These are phyloP conservation scores for Neelides sp. DNA, from an alignment of 1,140 invertebrate species.

Conservation along the genomic window DNA sequence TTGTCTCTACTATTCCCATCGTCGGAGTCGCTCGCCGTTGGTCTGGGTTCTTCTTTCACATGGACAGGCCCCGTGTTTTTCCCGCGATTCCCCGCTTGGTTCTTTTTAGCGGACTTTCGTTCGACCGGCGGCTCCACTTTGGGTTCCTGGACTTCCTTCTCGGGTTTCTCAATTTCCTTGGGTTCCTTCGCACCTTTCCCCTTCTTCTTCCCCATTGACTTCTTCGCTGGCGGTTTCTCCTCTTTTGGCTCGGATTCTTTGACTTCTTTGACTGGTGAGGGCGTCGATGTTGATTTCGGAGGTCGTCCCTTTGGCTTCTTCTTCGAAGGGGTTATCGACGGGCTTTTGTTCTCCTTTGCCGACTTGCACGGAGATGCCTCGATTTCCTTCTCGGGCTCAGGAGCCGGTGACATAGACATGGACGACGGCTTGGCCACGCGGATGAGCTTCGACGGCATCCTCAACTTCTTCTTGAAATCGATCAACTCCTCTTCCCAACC, in stretches of 20 bases:
- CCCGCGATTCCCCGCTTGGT: too few species aligned
- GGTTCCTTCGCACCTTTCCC: too few species aligned
- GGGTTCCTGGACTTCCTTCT: too few species aligned
- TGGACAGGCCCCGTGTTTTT: too few species aligned
- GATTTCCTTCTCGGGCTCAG: neutral
- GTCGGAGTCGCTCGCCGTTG: too few species aligned
- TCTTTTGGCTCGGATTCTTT: constrained; percentile 27
- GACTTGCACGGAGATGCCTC: constrained; percentile 11
- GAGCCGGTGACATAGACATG: constrained; percentile 14
- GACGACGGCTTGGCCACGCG: constrained; percentile 46
- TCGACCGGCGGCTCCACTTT: too few species aligned
- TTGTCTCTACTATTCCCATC: constrained; percentile 8
- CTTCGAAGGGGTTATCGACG: constrained; percentile 3
- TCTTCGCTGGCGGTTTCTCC: constrained; percentile 35
- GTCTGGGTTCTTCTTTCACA: too few species aligned
- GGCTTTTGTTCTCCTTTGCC: constrained; percentile 19
- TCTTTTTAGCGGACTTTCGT: too few species aligned
- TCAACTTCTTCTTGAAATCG: constrained; percentile 60
- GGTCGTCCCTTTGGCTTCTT: constrained; percentile 23
- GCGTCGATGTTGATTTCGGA: constrained; percentile 9
- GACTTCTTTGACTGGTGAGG: neutral
- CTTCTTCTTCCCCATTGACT: constrained; percentile 27
- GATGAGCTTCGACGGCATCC: constrained; percentile 62
- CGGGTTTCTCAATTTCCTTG: constrained; percentile 33
- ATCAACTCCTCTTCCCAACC: constrained; percentile 70